Evolutionary conservation across 92 coral and sea anemone genomes (phyloP).

Genomic region (Parazoanthus atlanticus): DNA sequence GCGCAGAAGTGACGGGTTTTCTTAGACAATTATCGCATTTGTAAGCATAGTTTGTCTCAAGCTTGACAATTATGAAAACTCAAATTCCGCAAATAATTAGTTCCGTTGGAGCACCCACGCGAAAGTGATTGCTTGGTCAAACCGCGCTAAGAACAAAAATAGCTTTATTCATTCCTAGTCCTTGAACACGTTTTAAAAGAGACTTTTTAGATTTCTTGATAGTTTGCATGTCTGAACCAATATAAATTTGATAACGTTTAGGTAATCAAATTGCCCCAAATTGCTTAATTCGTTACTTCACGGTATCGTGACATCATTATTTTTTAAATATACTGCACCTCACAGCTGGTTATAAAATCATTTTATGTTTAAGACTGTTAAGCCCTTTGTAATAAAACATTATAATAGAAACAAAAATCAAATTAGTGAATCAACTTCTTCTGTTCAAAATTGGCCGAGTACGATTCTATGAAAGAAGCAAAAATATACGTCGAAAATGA

Average conservation of each 20-base stretch:
- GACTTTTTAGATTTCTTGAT: not conserved
- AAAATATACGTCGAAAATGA: not conserved
- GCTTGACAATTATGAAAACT: not conserved
- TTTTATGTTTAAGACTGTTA: not conserved
- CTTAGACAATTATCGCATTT: not conserved
- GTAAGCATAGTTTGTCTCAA: not conserved
- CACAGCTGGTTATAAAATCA: slow-evolving; percentile 9
- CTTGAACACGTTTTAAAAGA: not conserved
- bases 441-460: not conserved
- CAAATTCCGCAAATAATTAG: not conserved
- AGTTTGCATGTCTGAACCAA: not conserved
- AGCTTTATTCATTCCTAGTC: not conserved
- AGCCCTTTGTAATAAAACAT: not conserved
- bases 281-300: too few species aligned
- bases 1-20: not conserved
- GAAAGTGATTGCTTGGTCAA: not conserved
- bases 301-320: not conserved
- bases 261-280: not conserved
- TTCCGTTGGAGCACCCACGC: not conserved
- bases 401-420: not conserved
- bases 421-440: not conserved
- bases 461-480: not conserved
- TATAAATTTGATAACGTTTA: not conserved
- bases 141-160: not conserved
- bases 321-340: not conserved